A percentile compares a stretch with the other conserved stretches of the same genome.
phyloP scores from a whole-genome alignment of 2,888 invertebrate genomes.

The Tipula helvola region DNA sequence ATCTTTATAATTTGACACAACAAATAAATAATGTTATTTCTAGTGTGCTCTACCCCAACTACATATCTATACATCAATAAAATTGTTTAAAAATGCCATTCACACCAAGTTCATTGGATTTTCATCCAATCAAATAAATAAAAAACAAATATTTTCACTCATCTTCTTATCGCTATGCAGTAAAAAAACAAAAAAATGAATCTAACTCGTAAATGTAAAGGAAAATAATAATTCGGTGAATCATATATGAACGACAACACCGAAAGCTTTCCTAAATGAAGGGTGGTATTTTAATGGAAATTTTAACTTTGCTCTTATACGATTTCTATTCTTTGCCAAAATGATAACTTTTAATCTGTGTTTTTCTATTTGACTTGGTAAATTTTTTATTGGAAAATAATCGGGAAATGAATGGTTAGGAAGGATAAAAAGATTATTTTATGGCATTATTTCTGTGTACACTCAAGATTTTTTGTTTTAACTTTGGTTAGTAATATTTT shows the following conservation, averaged over 20 bases:
- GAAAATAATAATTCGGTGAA: background rate
- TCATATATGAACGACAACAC: too few species aligned
- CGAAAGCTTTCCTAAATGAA: background rate
- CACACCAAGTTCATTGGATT: background rate
- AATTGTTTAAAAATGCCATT: background rate
- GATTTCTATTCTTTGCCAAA: background rate
- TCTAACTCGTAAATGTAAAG: background rate
- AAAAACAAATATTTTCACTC: background rate
- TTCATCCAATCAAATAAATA: background rate
- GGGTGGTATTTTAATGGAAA: background rate
- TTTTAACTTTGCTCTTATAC: background rate
- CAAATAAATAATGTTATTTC: background rate
- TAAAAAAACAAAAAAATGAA: background rate
- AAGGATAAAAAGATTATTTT: background rate
- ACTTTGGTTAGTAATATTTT: too few species aligned
- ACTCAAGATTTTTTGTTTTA: background rate
- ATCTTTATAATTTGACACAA: background rate
- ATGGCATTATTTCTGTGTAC: background rate
- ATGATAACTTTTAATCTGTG: background rate
- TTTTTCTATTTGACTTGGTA: background rate
- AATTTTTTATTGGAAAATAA: background rate
- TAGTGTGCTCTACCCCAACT: too few species aligned
- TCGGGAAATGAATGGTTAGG: background rate
- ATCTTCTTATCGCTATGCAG: background rate
- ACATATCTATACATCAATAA: too few species aligned